These are phyloP conservation scores for Scalopus aquaticus DNA, from an alignment of 2,113 vertebrate species.

Conservation along the genomic window DNA sequence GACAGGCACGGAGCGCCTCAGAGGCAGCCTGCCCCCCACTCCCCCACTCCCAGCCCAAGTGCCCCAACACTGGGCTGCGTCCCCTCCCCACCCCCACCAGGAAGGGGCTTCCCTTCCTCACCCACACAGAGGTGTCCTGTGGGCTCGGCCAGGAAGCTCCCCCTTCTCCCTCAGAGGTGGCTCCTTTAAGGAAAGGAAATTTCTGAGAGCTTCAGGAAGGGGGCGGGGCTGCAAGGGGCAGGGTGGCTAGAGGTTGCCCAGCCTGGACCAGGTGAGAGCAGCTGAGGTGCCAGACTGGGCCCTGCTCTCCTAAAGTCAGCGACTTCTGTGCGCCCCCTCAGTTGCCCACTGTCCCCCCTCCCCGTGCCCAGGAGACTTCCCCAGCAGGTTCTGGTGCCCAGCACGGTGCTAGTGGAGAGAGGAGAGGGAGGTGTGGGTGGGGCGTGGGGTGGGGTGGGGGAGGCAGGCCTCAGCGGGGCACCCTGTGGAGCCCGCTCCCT, in stretches of 20 bases:
- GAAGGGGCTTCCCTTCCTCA: neutral
- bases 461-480: neutral
- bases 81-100: neutral
- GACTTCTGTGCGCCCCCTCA: neutral
- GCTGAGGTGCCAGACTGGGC: neutral
- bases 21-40: accelerated
- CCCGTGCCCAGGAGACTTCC: neutral
- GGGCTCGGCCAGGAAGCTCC: neutral
- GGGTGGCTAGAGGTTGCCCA: no score
- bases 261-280: neutral
- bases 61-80: neutral
- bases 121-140: accelerated
- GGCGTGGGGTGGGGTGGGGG: accelerated
- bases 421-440: neutral
- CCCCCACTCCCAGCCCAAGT: accelerated
- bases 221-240: accelerated
- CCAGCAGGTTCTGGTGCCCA: no score
- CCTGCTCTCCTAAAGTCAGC: accelerated
- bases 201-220: neutral
- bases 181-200: neutral
- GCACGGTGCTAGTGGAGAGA: no score
- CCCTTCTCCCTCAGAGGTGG: accelerated
- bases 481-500: neutral
- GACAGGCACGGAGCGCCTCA: neutral
- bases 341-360: neutral